Percentiles rank a stretch among this genome's conserved stretches.
These are phyloP conservation scores for Streblospio benedicti DNA, from an alignment of 1,140 invertebrate genomes.

Conservation along the genomic window DNA sequence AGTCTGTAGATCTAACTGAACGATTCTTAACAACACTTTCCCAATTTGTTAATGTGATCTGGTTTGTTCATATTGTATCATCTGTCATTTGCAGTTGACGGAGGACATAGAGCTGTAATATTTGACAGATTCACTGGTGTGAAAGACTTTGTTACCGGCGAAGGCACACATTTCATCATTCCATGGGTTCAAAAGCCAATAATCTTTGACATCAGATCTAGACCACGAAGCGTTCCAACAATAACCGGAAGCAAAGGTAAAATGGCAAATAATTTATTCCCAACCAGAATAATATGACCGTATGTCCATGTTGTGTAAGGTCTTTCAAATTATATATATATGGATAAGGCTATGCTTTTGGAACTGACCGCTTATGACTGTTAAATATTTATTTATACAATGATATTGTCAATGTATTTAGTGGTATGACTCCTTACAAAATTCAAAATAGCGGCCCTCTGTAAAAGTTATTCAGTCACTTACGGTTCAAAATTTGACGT, in stretches of 20 bases:
- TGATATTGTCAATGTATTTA: too few relatives aligned
- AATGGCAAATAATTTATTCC: neutral
- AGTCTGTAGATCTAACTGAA: conserved; percentile 13
- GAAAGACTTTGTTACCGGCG: conserved; percentile 82
- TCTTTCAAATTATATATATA: neutral
- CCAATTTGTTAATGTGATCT: too few relatives aligned
- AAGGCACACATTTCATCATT: conserved; percentile 98
- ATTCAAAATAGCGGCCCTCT: too few relatives aligned
- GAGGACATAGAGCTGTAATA: conserved; percentile 95
- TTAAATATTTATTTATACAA: neutral
- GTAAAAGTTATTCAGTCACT: too few relatives aligned
- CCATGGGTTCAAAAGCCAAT: conserved; percentile 97
- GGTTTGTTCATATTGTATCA: too few relatives aligned
- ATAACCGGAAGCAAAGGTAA: conserved; percentile 93
- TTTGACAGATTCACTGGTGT: conserved; percentile 97
- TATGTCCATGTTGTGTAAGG: neutral
- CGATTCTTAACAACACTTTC: neutral
- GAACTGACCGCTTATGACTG: neutral
- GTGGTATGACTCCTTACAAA: too few relatives aligned
- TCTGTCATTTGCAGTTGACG: conserved; percentile 83
- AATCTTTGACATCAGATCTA: conserved; percentile 91
- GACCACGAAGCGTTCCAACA: conserved; percentile 92
- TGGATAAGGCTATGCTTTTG: neutral
- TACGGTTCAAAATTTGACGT: too few relatives aligned
- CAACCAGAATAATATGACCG: neutral